Evolutionary conservation across 2,113 vertebrate species (phyloP), one percentile per base, ranked within the genome.

Genomic region (Protobothrops mucrosquamatus): DNA sequence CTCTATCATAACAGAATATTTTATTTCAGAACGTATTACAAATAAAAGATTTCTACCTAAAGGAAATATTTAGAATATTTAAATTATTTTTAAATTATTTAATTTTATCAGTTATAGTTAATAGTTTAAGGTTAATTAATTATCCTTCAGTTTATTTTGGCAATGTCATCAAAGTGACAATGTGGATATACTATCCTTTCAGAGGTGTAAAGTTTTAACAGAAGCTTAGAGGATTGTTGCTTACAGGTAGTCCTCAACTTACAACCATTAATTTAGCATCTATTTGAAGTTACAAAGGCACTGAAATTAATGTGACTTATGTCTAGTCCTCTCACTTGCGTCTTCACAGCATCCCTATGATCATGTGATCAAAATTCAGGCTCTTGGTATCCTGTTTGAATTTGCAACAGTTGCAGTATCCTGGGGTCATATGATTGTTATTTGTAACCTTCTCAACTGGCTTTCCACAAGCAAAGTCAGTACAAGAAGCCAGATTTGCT

Each of bases 81-180:
- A 74, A 69, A n/a, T 87, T 14, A 87, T 51, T 48, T 46, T 74
- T 51, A n/a, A 69, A 69, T 6, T 34, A 48, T 51, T 87, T 61
- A 26, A 57, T 34, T 57, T 85, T 46, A 86, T 56, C 26, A 91
- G 9, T 81, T 86, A 57, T 81, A 86, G 85, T 86, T 57, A 26
- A 46, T 20, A 9, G 34, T 85, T 91, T 91, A 46, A 85, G 69
- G 12, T 43, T 26, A 81, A 55, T 91, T 15, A 15, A 56, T 91
- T 56, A 10, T 89, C 57, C 57, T 91, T 91, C 69, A 85, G 52
- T 85, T 85, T 91, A 85, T 91, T 74, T 56, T 91, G 56, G 56
- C 69, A 15, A 85, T 55, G 22, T 91, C 46, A 91, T 91, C 12
- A 55, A 74, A 91, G 22, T 55, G 29, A 91, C 64, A 43, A 24